Evolutionary conservation across 2,797 vertebrate species (phyloP).

Genomic region (Nannoperca obscura): DNA sequence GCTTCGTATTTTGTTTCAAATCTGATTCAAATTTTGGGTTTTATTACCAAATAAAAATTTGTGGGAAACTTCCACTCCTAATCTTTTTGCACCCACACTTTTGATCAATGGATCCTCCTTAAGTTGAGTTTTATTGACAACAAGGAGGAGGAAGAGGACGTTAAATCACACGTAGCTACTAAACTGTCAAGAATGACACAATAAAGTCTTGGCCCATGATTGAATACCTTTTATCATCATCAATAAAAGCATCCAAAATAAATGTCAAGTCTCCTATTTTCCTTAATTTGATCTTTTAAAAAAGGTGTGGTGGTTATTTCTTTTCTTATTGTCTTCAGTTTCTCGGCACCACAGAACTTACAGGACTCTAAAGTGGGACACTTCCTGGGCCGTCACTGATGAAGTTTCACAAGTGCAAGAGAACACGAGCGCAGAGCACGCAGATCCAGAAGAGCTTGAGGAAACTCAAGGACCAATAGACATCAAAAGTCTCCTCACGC

Average conservation of each 20-base stretch:
- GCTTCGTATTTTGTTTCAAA: constrained; percentile 12
- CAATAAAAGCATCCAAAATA: too few species aligned
- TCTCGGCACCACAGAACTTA: neutral
- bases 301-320: neutral
- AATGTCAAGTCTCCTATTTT: too few species aligned
- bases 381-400: neutral
- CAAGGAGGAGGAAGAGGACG: neutral
- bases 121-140: neutral
- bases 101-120: neutral
- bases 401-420: neutral
- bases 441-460: neutral
- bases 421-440: neutral
- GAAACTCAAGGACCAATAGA: neutral
- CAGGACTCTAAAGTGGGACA: too few species aligned
- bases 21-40: constrained; percentile 26
- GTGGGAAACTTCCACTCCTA: neutral
- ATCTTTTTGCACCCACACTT: neutral
- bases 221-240: too few species aligned
- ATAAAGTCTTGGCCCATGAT: too few species aligned
- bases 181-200: neutral
- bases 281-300: neutral
- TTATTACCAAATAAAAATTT: too few species aligned
- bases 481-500: constrained; percentile 25
- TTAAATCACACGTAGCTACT: neutral
- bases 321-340: neutral